A percentile compares a stretch with the other conserved stretches of the same genome.
Conservation (phyloP, 2,797 vertebrate genomes). For the Labroides dimidiatus region DNA sequence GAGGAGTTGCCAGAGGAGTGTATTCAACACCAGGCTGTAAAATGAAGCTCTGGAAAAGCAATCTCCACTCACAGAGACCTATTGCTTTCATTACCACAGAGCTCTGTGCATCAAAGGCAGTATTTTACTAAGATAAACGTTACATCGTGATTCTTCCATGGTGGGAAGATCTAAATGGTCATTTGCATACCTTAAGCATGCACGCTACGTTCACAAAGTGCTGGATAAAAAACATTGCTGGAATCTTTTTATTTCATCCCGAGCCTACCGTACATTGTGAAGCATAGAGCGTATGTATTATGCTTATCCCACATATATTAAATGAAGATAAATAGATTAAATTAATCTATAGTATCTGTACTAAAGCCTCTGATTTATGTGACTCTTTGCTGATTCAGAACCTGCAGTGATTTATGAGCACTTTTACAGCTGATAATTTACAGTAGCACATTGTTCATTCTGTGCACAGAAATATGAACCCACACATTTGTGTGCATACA, state of each 20-base stretch:
- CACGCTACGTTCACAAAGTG: constrained; percentile 34
- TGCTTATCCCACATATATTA: constrained; percentile 48
- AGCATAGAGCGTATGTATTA: constrained; percentile 30
- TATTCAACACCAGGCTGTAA: constrained; percentile 75
- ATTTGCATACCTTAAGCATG: constrained; percentile 64
- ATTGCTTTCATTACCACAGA: constrained; percentile 76
- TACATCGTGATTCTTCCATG: constrained; percentile 32
- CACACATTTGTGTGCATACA: background rate
- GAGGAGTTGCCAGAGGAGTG: constrained; percentile 78
- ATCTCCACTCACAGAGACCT: constrained; percentile 78
- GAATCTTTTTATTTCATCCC: constrained; percentile 42
- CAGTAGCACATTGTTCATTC: constrained; percentile 60
- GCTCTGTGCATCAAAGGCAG: constrained; percentile 68
- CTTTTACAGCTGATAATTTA: constrained; percentile 76
- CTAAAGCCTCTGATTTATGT: constrained; percentile 75
- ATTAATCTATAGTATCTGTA: constrained; percentile 72
- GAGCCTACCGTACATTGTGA: constrained; percentile 37
- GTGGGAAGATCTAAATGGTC: constrained; percentile 53
- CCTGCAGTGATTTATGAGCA: constrained; percentile 73
- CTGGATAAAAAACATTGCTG: constrained; percentile 40
- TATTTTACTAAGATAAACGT: constrained; percentile 76
- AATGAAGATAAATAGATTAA: constrained; percentile 77
- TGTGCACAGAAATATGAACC: constrained; percentile 22
- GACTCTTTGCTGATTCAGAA: constrained; percentile 69
- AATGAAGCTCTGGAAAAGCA: constrained; percentile 81